Evolutionary conservation across 2,797 vertebrate genomes (phyloP).

Genomic region (Benthosema pterotum): DNA sequence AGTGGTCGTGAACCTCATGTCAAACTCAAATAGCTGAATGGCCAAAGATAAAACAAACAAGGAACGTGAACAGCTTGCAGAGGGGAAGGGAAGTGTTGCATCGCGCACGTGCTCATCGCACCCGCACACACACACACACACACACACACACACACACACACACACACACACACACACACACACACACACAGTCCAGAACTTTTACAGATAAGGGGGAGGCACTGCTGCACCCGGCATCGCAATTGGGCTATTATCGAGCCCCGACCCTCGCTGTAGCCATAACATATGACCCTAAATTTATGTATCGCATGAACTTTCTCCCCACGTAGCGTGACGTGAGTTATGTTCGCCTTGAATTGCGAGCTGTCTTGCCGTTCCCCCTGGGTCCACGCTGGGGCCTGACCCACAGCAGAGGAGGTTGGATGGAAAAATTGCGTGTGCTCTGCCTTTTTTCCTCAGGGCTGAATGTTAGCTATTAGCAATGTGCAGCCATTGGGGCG

Average conservation of each 20-base stretch:
- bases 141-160: too few relatives aligned
- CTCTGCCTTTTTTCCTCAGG: slow-evolving; percentile 51
- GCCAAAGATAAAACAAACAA: slow-evolving; percentile 76
- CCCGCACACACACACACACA: too few relatives aligned
- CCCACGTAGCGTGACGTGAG: slow-evolving; percentile 50
- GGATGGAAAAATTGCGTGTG: slow-evolving; percentile 51
- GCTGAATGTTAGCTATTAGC: slow-evolving; percentile 52
- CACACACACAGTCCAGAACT: slow-evolving; percentile 40
- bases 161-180: too few relatives aligned
- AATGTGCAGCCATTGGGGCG: slow-evolving; percentile 46
- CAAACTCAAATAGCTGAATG: slow-evolving; percentile 76
- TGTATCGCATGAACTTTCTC: slow-evolving; percentile 64
- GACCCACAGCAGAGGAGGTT: slow-evolving; percentile 33
- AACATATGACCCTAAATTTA: slow-evolving; percentile 67
- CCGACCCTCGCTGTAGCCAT: slow-evolving; percentile 54
- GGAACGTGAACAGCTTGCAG: slow-evolving; percentile 64
- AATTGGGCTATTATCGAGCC: slow-evolving; percentile 55
- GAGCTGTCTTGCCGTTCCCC: slow-evolving; percentile 52
- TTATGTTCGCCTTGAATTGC: slow-evolving; percentile 65
- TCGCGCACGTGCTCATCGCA: too few relatives aligned
- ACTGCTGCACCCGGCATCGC: slow-evolving; percentile 55
- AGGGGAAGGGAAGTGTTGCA: slow-evolving; percentile 7
- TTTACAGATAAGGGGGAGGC: slow-evolving; percentile 58
- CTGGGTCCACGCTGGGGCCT: slow-evolving; percentile 26
- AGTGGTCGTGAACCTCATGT: slow-evolving; percentile 77